Base-by-base conservation (phyloP, 1,140 invertebrate species). In the Rhopalosiphum maidis region DNA sequence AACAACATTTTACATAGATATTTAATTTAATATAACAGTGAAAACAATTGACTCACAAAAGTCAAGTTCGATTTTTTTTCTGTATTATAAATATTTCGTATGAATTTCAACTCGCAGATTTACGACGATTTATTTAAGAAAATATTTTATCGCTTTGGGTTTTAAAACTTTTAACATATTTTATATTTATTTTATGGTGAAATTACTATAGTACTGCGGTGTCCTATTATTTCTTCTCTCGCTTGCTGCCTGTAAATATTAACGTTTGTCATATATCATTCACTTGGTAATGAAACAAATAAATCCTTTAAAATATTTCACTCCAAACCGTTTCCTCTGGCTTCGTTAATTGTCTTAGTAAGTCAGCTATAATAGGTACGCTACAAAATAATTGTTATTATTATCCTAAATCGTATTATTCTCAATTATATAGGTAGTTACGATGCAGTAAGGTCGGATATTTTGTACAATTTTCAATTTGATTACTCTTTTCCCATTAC, bases 391-490 rank as follows among this genome's bases (percentile, higher is more conserved):
- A 54, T 89, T 54, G 35, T 54, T 51, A 89, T 88, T 51, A 51
- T 88, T 48, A 54, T 11, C 25, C 25, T 4, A 21, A 35, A 35
- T 54, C 18, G 48, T 89, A 37, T 86, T 89, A 89, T 37, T 54
- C 22, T n/a, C 87, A 37, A 54, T 51, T 54, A 89, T 35, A 11
- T n/a, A 51, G 22, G 30, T 43, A 86, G 41, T 41, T 43, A 86
- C 60, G 23, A 21, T 51, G 46, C 21, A 43, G 30, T 43, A 8
- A 30, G 86, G 48, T 89, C 35, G 35, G 35, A 23, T 89, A 54
- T 89, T 35, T 46, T n/a, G 43, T 30, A n/a, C 85, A 43, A n/a
- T 89, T 89, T 51, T 89, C 87, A 89, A 89, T 89, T 89, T 23
- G 48, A 89, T 89, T 89, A 89, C 35, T 35, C 30, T 89, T 89